Evolutionary conservation across 2,888 invertebrate species (phyloP), one percentile per base, ranked within the genome.

Genomic region (Agrotis clavis): DNA sequence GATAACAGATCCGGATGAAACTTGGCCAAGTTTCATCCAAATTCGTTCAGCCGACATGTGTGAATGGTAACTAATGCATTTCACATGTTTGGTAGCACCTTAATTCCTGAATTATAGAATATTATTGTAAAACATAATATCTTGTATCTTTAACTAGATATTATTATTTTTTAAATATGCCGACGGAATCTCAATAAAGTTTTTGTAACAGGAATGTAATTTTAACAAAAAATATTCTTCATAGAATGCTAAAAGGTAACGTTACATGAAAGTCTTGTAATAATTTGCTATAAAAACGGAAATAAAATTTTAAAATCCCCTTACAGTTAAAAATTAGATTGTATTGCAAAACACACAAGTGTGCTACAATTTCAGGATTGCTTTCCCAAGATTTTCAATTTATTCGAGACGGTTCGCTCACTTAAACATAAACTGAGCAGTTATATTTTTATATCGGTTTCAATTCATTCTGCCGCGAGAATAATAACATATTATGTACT

Each of bases 341-440:
- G 1, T n/a, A 41, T 11, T 14, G 18, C 9, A 47, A 18, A 21
- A 62, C 7, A 14, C 30, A 19, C 18, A 19, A 6, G 18, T 19
- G 2, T 25, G 25, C 16, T 4, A 70, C 13, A 51, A 61, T 51
- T 50, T n/a, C 45, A 50, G 35, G 4, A 45, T 61, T 57, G 14
- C 19, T 21, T 35, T 50, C 18, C 19, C 11, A 59, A 47, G 5
- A n/a, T 57, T 71, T 71, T 71, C 50, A 62, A 78, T 70, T 18
- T 74, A 35, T 57, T 47, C 50, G 14, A 54, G 50, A 21, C n/a
- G 48, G 11, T 50, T 47, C 59, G 14, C 47, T 57, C 47, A 2
- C 41, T 25, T 53, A 11, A 21, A 25, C 13, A 70, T 21, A 71
- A 71, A 56, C 19, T 35, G 61, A 51, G 16, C 41, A n/a, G n/a